Base-by-base conservation (phyloP, 2,888 invertebrate genomes). In the Gari tellinella region DNA sequence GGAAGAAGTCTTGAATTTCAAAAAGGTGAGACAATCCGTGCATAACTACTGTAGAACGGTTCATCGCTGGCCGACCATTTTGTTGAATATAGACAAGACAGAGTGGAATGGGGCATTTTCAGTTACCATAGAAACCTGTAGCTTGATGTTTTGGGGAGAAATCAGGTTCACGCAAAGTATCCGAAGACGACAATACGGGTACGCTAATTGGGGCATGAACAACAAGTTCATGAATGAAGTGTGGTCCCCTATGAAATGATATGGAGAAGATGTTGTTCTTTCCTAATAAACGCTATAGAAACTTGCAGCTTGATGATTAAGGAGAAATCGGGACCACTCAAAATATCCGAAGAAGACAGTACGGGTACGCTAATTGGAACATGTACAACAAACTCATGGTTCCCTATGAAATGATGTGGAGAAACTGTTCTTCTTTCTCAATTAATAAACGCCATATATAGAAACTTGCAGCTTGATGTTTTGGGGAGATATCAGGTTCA, bases 161-260 rank as follows among this genome's bases (percentile, higher is more conserved):
- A 68, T 74, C 21, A 23, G 17, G 12, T 74, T 74, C 31, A 65
- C 63, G 19, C 68, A 68, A 51, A 41, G 40, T 40, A 74, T 74
- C n/a, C 46, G 73, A n/a, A 64, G 49, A 60, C 19, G 49, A 25
- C 73, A 74, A 37, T 74, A 68, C 26, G 68, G 68, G 1, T 55
- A 51, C 15, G 66, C 72, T 7, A 46, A 49, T 1, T 72, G 72
- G 72, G 38, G n/a, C n/a, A n/a, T n/a, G n/a, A n/a, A n/a, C n/a
- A n/a, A n/a, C n/a, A n/a, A n/a, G n/a, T n/a, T n/a, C n/a, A n/a
- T n/a, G n/a, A n/a, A n/a, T n/a, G n/a, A n/a, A n/a, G n/a, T n/a
- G n/a, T n/a, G n/a, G n/a, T n/a, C n/a, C n/a, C n/a, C n/a, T n/a
- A n/a, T n/a, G n/a, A n/a, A n/a, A n/a, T n/a, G n/a, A n/a, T n/a